These are phyloP conservation scores for Portevinia maculata DNA, from an alignment of 2,888 invertebrate genomes.

Conservation along the genomic window DNA sequence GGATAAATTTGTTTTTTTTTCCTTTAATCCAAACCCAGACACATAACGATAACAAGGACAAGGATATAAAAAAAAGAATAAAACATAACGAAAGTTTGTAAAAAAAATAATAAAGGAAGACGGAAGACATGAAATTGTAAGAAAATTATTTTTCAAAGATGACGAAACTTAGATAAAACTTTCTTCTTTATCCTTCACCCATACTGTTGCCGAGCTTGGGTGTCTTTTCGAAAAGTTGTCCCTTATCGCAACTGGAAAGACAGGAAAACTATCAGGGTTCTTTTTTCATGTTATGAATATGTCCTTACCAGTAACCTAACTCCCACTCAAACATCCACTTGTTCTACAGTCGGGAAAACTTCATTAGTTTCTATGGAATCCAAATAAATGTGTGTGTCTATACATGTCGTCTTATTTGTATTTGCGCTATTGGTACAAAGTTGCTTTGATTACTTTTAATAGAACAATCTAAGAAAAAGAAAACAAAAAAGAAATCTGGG, in stretches of 20 bases:
- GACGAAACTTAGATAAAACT: conserved; percentile 71
- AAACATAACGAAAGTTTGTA: conserved; percentile 36
- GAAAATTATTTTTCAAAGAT: conserved; percentile 73
- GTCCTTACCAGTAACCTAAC: conserved; percentile 27
- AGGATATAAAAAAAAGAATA: conserved; percentile 16
- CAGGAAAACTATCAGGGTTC: conserved; percentile 14
- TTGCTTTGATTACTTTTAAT: conserved; percentile 73
- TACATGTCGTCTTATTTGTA: conserved; percentile 62
- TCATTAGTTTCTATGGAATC: conserved; percentile 39
- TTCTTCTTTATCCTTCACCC: conserved; percentile 32
- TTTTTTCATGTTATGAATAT: conserved; percentile 5
- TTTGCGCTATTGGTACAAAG: conserved; percentile 65
- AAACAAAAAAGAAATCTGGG: conserved; percentile 17
- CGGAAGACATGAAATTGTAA: conserved; percentile 65
- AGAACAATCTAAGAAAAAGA: conserved; percentile 63
- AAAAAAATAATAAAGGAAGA: conserved; percentile 42
- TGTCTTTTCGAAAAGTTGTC: conserved; percentile 51
- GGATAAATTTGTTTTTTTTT: conserved; percentile 53
- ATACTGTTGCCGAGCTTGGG: conserved; percentile 34
- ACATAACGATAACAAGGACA: conserved; percentile 49
- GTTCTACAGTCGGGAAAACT: conserved; percentile 40
- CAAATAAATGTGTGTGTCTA: conserved; percentile 2
- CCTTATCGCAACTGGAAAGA: background rate
- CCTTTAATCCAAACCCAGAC: conserved; percentile 62
- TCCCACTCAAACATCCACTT: conserved; percentile 8